phyloP scores from a whole-genome alignment of 2,888 invertebrate species.

The Ganaspis brasiliensis region DNA sequence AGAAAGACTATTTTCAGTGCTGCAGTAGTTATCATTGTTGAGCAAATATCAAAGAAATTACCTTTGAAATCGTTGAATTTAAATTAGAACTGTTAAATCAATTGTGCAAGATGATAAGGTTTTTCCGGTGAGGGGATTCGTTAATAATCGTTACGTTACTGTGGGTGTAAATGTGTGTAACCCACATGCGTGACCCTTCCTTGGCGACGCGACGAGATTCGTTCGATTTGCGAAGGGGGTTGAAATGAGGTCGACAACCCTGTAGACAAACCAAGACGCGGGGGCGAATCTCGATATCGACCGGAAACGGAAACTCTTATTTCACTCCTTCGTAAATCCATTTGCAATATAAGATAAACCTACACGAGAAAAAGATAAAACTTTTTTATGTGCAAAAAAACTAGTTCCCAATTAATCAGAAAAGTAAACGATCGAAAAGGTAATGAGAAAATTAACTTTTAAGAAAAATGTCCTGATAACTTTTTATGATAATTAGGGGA shows the following conservation, averaged over 20 bases:
- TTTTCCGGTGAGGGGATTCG: conserved; percentile 6
- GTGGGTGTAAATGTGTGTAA: conserved; percentile 41
- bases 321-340: conserved; percentile 56
- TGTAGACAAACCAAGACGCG: conserved; percentile 52
- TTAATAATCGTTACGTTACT: conserved; percentile 30
- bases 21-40: too few relatives aligned
- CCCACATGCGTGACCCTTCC: conserved; percentile 41
- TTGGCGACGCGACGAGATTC: conserved; percentile 41
- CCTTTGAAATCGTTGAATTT: too few relatives aligned
- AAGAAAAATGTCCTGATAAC: too few relatives aligned
- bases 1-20: too few relatives aligned
- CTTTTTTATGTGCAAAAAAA: neutral
- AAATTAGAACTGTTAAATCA: neutral
- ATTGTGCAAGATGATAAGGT: neutral
- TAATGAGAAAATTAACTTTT: neutral
- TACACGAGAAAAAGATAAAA: conserved; percentile 21
- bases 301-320: conserved; percentile 60
- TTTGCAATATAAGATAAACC: conserved; percentile 4
- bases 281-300: conserved; percentile 65
- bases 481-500: too few relatives aligned
- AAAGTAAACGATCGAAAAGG: neutral
- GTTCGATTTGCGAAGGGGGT: conserved; percentile 50
- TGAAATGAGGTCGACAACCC: conserved; percentile 72
- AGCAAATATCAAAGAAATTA: too few relatives aligned
- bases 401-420: neutral